These are phyloP conservation scores for Vanessa cardui DNA, from an alignment of 2,888 invertebrate genomes.

Conservation along the genomic window DNA sequence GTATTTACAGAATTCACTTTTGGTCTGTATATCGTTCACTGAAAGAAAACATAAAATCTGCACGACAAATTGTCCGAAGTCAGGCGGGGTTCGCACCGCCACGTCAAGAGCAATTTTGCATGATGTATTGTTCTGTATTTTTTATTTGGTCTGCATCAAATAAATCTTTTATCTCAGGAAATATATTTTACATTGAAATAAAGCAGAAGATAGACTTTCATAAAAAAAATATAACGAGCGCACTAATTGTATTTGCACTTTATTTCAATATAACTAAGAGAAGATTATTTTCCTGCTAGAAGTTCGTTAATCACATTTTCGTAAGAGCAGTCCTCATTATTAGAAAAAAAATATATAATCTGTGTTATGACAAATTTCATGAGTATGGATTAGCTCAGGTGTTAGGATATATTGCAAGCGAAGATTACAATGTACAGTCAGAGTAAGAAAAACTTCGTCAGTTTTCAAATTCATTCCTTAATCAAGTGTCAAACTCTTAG, in stretches of 20 bases:
- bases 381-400: too few relatives aligned
- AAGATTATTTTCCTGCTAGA: neutral
- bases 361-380: too few relatives aligned
- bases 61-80: conserved; percentile 5
- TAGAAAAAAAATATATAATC: neutral
- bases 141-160: neutral
- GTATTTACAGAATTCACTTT: neutral
- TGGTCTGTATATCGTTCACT: conserved; percentile 4
- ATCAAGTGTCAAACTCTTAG: too few relatives aligned
- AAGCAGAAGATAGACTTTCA: neutral
- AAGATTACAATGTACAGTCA: too few relatives aligned
- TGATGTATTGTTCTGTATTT: conserved; percentile 5
- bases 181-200: neutral
- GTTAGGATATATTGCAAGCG: too few relatives aligned
- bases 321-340: neutral
- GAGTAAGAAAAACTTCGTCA: too few relatives aligned
- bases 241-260: too few relatives aligned
- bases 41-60: neutral
- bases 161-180: neutral
- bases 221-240: too few relatives aligned
- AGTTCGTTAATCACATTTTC: neutral
- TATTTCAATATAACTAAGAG: neutral
- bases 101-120: conserved; percentile 11
- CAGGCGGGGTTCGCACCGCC: neutral
- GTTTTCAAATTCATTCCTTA: too few relatives aligned